Base-by-base conservation (phyloP, 2,888 invertebrate species). In the Phaedon cochleariae region DNA sequence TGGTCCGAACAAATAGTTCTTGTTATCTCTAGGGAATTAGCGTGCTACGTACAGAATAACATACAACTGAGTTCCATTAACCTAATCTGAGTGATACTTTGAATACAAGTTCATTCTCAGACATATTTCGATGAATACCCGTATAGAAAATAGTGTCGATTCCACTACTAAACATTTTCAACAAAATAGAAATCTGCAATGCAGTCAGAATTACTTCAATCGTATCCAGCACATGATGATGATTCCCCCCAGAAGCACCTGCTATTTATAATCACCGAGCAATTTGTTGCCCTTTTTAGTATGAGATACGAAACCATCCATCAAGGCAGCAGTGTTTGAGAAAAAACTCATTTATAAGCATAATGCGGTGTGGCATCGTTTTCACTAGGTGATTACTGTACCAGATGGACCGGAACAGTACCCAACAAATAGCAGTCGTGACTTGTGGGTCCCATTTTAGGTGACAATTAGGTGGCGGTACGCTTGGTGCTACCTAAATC, bases 1-100 rank as follows among this genome's bases (percentile, higher is more conserved):
- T 73, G 75, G 76, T 48, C 70, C 74, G 73, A 74, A 73, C 69
- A 70, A 73, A 69, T 74, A 74, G 74, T 73, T n/a, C 72, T 70
- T 61, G 63, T 73, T 71, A 67, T 69, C 68, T 61, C 70, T 66
- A 55, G 54, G 55, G 73, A 72, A 71, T 71, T 65, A 59, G 69
- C 74, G 73, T 75, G 75, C 73, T 74, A 69, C 72, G 72, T 41
- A 41, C 41, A 2, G 3, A 41, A 15, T 41, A n/a, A 41, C 41
- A 12, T 41, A n/a, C 2, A 34, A 34, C 2, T 6, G 1, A 41
- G 41, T 15, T 41, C 15, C 41, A 41, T 34, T 10, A 34, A 34
- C 34, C 34, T 34, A n/a, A n/a, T n/a, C n/a, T n/a, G n/a, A n/a
- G 34, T 34, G 6, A 15, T 10, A 3, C 41, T n/a, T 12, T 4